Evolutionary conservation across 2,888 invertebrate species (phyloP).

Genomic region (Pterostichus madidus): DNA sequence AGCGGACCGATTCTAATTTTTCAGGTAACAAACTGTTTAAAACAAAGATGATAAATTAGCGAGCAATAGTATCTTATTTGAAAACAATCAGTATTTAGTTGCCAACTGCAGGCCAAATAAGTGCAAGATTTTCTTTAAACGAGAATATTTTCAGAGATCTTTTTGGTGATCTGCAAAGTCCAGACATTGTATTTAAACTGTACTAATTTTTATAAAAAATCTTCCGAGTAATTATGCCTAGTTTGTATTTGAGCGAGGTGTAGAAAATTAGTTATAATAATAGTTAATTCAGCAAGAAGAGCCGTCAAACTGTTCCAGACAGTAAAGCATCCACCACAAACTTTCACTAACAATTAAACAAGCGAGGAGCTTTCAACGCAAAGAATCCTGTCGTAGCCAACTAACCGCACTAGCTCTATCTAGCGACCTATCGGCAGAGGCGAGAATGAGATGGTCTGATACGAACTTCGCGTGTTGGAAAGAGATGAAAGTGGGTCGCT

Average conservation of each 20-base stretch:
- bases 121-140: no score
- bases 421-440: slow-evolving; percentile 26
- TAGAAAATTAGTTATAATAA: slow-evolving; percentile 39
- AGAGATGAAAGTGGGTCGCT: slow-evolving; percentile 43
- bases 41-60: no score
- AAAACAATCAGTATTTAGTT: no score
- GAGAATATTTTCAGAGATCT: no score
- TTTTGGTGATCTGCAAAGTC: no score
- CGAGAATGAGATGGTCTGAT: background rate
- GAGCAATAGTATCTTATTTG: no score
- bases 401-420: slow-evolving; percentile 36
- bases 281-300: slow-evolving; percentile 39
- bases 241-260: background rate
- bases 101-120: no score
- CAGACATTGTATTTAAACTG: no score
- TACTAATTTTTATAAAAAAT: no score
- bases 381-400: slow-evolving; percentile 47
- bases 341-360: slow-evolving; percentile 50
- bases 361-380: slow-evolving; percentile 14
- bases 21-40: no score
- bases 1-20: no score
- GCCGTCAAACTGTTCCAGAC: slow-evolving; percentile 44
- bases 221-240: no score
- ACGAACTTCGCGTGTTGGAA: background rate
- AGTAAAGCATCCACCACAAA: slow-evolving; percentile 40